Conservation (phyloP, 2,113 vertebrate species). For the Chascanopsetta lugubris region DNA sequence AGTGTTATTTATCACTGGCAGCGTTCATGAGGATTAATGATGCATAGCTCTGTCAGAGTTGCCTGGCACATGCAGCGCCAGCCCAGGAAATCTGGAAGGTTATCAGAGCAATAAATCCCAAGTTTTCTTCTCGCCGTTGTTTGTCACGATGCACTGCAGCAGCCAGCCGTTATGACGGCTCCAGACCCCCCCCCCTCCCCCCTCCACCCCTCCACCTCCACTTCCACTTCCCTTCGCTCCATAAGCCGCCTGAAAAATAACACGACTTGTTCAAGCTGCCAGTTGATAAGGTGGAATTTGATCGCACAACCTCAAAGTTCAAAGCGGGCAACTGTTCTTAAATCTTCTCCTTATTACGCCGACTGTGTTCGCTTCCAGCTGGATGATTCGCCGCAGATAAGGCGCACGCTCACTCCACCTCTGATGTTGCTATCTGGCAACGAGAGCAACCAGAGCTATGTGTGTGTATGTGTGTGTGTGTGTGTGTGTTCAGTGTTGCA, state of each 20-base stretch:
- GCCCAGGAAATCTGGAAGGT: constrained; percentile 78
- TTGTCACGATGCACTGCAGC: constrained; percentile 69
- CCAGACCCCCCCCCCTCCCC: constrained; percentile 25
- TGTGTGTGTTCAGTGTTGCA: constrained; percentile 63
- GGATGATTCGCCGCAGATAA: constrained; percentile 59
- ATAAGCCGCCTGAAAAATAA: constrained; percentile 60
- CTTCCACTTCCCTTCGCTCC: too few relatives aligned
- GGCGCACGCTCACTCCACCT: constrained; percentile 30
- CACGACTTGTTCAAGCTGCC: constrained; percentile 60
- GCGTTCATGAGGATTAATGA: constrained; percentile 78
- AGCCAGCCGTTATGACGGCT: constrained; percentile 64
- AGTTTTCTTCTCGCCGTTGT: constrained; percentile 49
- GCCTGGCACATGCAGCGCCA: constrained; percentile 68
- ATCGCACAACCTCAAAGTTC: constrained; percentile 60
- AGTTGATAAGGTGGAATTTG: constrained; percentile 68
- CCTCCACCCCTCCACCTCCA: too few relatives aligned
- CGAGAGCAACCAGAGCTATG: constrained; percentile 33
- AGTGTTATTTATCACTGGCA: constrained; percentile 76
- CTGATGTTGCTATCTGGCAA: constrained; percentile 46
- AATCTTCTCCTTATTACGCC: constrained; percentile 59
- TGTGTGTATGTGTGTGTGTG: too few relatives aligned
- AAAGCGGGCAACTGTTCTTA: constrained; percentile 66
- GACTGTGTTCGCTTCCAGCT: constrained; percentile 56
- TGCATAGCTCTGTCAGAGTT: constrained; percentile 74
- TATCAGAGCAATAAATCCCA: constrained; percentile 80